phyloP scores from a whole-genome alignment of 1,140 invertebrate genomes.

The Hyposmocoma kahamanoa region DNA sequence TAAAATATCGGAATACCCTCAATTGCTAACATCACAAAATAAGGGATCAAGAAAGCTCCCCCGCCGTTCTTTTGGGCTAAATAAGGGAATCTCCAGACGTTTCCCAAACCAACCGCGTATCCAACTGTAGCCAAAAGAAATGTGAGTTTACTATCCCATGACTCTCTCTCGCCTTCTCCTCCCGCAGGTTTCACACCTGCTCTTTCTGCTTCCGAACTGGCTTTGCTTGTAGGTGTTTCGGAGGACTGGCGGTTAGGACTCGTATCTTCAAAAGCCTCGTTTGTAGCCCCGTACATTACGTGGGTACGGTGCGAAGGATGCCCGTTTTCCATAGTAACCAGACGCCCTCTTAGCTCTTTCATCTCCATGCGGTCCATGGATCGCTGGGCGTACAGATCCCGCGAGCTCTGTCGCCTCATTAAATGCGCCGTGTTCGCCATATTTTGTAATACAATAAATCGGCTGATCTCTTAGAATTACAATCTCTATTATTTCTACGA shows the following conservation, averaged over 20 bases:
- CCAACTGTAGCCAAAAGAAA: constrained; percentile 93
- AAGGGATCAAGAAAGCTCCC: constrained; percentile 95
- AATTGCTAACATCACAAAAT: constrained; percentile 93
- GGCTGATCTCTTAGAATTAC: too few relatives aligned
- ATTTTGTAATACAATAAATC: constrained; percentile 29
- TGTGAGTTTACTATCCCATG: constrained; percentile 94
- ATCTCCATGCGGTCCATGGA: constrained; percentile 90
- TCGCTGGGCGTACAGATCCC: constrained; percentile 86
- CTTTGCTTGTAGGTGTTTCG: constrained; percentile 71
- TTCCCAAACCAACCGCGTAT: constrained; percentile 95
- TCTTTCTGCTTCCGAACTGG: constrained; percentile 75
- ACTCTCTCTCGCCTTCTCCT: constrained; percentile 88
- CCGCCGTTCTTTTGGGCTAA: constrained; percentile 94
- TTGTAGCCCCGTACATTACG: constrained; percentile 87
- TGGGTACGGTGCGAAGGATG: constrained; percentile 67
- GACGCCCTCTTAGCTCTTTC: constrained; percentile 86
- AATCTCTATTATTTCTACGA: constrained; percentile 20
- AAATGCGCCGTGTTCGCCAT: constrained; percentile 94
- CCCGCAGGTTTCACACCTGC: constrained; percentile 82
- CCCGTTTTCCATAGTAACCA: constrained; percentile 85
- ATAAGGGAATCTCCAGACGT: constrained; percentile 95
- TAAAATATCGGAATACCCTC: constrained; percentile 97
- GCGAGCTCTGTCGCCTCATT: constrained; percentile 88
- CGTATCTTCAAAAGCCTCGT: constrained; percentile 88
- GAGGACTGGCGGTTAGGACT: constrained; percentile 77